phyloP scores from a whole-genome alignment of 2,797 vertebrate genomes.

The Sarcoramphus papa region DNA sequence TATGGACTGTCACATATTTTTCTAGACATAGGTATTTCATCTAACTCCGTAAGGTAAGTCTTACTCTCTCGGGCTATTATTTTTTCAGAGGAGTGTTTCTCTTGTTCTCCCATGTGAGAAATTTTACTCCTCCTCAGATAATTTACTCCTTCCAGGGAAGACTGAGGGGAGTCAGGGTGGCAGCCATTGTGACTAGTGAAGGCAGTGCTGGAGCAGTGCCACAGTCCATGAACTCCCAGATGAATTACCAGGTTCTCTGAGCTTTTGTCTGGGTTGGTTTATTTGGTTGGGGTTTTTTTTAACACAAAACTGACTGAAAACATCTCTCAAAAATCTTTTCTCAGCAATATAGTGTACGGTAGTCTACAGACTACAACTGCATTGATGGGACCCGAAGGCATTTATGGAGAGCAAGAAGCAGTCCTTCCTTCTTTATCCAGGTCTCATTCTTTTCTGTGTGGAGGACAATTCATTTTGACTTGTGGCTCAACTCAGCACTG shows the following conservation, averaged over 20 bases:
- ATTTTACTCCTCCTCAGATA: not conserved
- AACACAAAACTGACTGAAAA: not conserved
- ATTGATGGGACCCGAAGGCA: fast-evolving
- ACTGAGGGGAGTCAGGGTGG: not conserved
- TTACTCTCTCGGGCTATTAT: not conserved
- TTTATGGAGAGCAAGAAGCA: not conserved
- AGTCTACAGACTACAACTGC: not conserved
- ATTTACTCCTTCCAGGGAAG: not conserved
- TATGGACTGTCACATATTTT: not conserved
- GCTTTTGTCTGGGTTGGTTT: not conserved
- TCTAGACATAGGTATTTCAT: not conserved
- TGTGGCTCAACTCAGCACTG: not conserved
- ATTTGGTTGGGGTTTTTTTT: not conserved
- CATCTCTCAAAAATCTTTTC: not conserved
- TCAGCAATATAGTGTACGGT: not conserved
- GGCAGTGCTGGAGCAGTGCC: not conserved
- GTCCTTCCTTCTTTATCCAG: not conserved
- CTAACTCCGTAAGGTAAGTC: not conserved
- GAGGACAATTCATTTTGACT: not conserved
- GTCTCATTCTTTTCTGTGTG: not conserved
- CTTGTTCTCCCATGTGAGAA: not conserved
- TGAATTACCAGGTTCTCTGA: not conserved
- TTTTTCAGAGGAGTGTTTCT: not conserved
- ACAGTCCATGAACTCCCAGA: not conserved
- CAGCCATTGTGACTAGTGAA: not conserved